phyloP scores from a whole-genome alignment of 2,888 invertebrate species.

The Selenia dentaria region DNA sequence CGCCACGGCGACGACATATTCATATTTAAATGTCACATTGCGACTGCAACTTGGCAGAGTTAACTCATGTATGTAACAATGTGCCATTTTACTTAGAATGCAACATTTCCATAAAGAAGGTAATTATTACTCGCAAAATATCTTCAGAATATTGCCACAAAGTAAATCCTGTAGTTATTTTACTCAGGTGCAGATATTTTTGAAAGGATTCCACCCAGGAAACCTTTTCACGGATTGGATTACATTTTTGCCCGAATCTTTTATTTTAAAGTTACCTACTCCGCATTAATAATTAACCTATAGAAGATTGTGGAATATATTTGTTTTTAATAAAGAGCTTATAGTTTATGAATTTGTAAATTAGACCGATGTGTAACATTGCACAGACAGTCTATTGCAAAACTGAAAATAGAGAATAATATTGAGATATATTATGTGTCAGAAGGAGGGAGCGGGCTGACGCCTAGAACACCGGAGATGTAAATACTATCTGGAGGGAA shows the following conservation, averaged over 20 bases:
- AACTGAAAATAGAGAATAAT: conserved; percentile 28
- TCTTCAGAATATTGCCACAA: conserved; percentile 8
- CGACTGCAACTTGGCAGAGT: conserved; percentile 51
- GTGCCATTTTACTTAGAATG: conserved; percentile 25
- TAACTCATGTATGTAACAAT: conserved; percentile 58
- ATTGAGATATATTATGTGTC: no score
- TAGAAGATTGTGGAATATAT: no score
- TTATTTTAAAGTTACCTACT: conserved; percentile 33
- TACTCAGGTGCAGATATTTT: no score
- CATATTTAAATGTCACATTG: conserved; percentile 78
- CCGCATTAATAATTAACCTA: no score
- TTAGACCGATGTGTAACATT: background rate
- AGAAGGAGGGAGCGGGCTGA: conserved; percentile 27
- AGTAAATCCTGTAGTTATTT: conserved; percentile 12
- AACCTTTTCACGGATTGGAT: conserved; percentile 53
- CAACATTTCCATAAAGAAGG: conserved; percentile 9
- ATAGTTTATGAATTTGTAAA: no score
- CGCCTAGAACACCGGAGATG: conserved; percentile 44
- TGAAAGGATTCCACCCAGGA: conserved; percentile 40
- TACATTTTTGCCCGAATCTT: conserved; percentile 52
- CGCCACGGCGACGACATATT: conserved; percentile 66
- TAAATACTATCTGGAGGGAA: conserved; percentile 59
- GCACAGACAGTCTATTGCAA: conserved; percentile 10
- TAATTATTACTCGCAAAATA: no score
- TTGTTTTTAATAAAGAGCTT: no score